Evolutionary conservation across 2,888 invertebrate genomes (phyloP).

Genomic region (Synergus japonicus): DNA sequence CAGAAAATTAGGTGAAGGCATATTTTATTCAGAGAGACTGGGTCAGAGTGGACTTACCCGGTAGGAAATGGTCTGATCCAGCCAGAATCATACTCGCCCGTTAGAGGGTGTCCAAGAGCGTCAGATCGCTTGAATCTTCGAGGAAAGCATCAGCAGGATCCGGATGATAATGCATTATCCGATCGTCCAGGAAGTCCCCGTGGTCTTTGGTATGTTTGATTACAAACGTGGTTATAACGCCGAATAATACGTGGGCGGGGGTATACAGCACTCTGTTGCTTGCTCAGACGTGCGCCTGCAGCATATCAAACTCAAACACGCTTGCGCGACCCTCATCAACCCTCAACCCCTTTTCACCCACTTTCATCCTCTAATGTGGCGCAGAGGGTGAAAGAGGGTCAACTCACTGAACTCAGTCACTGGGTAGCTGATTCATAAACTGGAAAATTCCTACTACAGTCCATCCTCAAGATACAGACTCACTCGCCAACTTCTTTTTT

Average conservation of each 20-base stretch:
- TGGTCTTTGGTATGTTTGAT: conserved; percentile 62
- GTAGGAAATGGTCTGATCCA: conserved; percentile 77
- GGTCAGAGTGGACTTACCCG: conserved; percentile 76
- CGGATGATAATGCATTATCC: conserved; percentile 69
- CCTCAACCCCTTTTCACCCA: not conserved
- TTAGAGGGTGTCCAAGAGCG: conserved; percentile 55
- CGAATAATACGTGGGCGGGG: conserved; percentile 75
- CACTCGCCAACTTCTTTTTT: too few species aligned
- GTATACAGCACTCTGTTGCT: conserved; percentile 75
- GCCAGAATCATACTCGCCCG: conserved; percentile 75
- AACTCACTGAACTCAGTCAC: conserved; percentile 27
- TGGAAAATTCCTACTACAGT: conserved; percentile 26
- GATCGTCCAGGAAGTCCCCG: conserved; percentile 53
- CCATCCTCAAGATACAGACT: not conserved
- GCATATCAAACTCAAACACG: conserved; percentile 60
- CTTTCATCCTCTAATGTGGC: conserved; percentile 8
- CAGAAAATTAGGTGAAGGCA: conserved; percentile 11
- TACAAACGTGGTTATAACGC: conserved; percentile 71
- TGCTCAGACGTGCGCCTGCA: conserved; percentile 68
- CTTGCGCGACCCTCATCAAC: conserved; percentile 54
- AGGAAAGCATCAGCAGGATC: conserved; percentile 59
- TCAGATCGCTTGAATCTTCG: conserved; percentile 57
- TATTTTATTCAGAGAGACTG: conserved; percentile 37
- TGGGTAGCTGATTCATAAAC: conserved; percentile 37
- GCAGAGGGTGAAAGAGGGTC: conserved; percentile 29